Evolutionary conservation across 2,888 invertebrate genomes (phyloP), one percentile per base, ranked within the genome.

Genomic region (Apotomis turbidana): DNA sequence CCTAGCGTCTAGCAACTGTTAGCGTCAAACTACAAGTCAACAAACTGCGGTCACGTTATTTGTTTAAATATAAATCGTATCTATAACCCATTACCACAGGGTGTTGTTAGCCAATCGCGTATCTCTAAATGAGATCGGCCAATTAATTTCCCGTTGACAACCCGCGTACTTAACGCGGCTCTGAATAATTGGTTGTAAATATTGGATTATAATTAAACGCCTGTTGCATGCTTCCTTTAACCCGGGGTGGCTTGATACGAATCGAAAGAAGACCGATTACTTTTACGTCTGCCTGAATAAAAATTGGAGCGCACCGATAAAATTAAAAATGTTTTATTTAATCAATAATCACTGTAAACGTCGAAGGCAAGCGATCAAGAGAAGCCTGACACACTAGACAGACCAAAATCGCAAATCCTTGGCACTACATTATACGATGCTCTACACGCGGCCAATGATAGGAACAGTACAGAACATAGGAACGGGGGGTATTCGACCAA

Each of bases 151-250:
- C 46, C 71, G 71, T 36, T 71, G 71, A 71, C 71, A 71, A 54
- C 54, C n/a, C 58, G 15, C 46, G 66, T 67, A 67, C 59, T 71
- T 71, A 71, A 66, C 66, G 66, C 55, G 60, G 60, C 12, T 66
- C 67, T 60, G 49, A 67, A 55, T 71, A 71, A 71, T 71, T 60
- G 60, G 66, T 54, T 44, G 51, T 63, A 51, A 57, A 55, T 55
- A 71, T 71, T 60, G 71, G 66, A 67, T 71, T 71, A 71, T 71
- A 71, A 66, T 71, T 71, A 71, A 71, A 67, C 52, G 41, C 49
- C 41, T 60, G 46, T 60, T 58, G 57, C 67, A 46, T n/a, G 70
- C 58, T 70, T 58, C 58, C 57, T 70, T 63, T 51, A 54, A 41
- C 49, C 15, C 41, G 49, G 62, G 57, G 54, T 46, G 27, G 46